phyloP scores from a whole-genome alignment of 1,140 invertebrate genomes.

The Drosophila azteca region DNA sequence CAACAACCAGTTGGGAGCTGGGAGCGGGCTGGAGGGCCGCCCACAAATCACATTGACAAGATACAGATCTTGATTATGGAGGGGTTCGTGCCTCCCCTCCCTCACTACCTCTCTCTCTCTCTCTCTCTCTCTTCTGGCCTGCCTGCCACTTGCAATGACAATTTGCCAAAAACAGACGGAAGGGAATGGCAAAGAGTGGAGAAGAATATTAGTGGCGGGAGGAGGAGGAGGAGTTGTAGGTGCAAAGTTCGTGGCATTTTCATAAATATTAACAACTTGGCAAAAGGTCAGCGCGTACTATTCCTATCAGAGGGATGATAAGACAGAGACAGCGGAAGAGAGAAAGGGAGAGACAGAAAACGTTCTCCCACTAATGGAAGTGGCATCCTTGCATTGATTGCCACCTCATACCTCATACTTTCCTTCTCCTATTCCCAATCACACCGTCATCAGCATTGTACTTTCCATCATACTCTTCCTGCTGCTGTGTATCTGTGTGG shows the following conservation, averaged over 20 bases:
- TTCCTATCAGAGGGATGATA: too few relatives aligned
- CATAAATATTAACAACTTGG: constrained; percentile 62
- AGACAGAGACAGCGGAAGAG: background rate
- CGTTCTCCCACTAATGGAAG: constrained; percentile 51
- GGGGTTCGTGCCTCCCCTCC: too few relatives aligned
- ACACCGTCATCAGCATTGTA: constrained; percentile 11
- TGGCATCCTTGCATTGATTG: constrained; percentile 60
- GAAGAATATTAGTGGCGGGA: background rate
- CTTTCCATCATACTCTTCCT: constrained; percentile 1
- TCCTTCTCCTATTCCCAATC: constrained; percentile 38
- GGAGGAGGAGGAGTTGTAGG: constrained; percentile 1
- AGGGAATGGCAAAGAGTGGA: constrained; percentile 1
- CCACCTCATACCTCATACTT: constrained; percentile 13
- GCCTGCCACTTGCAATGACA: constrained; percentile 51
- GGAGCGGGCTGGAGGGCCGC: constrained; percentile 1
- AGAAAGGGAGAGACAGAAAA: constrained; percentile 1
- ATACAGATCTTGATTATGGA: constrained; percentile 65
- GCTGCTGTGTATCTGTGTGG: background rate
- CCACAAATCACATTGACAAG: constrained; percentile 63
- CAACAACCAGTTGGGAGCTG: background rate
- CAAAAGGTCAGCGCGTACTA: constrained; percentile 46
- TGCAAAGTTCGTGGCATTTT: constrained; percentile 62
- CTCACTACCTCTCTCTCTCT: too few relatives aligned
- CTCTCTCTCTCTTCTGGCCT: background rate
- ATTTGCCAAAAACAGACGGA: constrained; percentile 56